Evolutionary conservation across 2,113 vertebrate genomes (phyloP).

Genomic region (Rhea americana): DNA sequence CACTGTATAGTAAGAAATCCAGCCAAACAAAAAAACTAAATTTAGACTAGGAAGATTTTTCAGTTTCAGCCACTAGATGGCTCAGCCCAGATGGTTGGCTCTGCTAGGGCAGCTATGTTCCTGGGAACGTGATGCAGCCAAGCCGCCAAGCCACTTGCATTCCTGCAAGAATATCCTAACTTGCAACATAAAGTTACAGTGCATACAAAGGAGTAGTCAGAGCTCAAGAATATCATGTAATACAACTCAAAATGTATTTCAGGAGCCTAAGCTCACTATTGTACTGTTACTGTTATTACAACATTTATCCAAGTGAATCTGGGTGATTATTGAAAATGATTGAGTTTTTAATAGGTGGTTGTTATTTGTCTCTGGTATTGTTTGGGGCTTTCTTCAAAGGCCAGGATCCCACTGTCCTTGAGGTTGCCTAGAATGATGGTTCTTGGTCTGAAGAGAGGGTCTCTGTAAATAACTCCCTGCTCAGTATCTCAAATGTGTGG

Average conservation of each 20-base stretch:
- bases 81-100: not conserved
- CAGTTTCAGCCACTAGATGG: not conserved
- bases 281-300: not conserved
- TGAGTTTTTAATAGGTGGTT: not conserved
- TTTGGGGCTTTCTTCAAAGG: not conserved
- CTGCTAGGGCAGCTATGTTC: not conserved
- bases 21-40: not conserved
- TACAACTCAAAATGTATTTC: not conserved
- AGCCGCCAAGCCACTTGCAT: accelerated
- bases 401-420: not conserved
- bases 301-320: not conserved
- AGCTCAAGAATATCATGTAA: not conserved
- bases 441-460: not conserved
- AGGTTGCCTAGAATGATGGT: not conserved
- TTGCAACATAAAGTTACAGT: not conserved
- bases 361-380: not conserved
- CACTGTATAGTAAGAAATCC: not conserved
- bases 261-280: accelerated
- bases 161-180: not conserved
- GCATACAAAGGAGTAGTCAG: not conserved
- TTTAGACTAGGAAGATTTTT: not conserved
- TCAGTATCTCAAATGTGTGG: accelerated
- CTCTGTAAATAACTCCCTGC: not conserved
- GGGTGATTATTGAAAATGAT: not conserved
- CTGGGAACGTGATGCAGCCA: accelerated